phyloP scores from a whole-genome alignment of 2,888 invertebrate species.

The Antheraea yamamai region DNA sequence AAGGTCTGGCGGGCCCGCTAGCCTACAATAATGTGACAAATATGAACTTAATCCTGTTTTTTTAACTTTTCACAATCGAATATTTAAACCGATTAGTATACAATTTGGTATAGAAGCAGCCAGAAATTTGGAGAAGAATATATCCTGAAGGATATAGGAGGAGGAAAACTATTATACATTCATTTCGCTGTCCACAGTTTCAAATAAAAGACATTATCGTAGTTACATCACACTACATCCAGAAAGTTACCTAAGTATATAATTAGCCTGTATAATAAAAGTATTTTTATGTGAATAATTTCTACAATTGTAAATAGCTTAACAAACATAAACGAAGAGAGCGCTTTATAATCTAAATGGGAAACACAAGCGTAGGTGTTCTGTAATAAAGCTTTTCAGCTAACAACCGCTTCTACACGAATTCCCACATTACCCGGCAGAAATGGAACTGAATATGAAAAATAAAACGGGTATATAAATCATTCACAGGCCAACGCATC shows the following conservation, averaged over 20 bases:
- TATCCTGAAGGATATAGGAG: too few relatives aligned
- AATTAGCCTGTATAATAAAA: not conserved
- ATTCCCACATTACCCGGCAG: constrained; percentile 31
- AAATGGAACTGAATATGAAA: constrained; percentile 36
- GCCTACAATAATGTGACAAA: too few relatives aligned
- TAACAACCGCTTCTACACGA: constrained; percentile 28
- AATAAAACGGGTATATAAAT: constrained; percentile 45
- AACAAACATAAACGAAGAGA: not conserved
- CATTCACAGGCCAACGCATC: constrained; percentile 47
- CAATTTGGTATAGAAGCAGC: too few relatives aligned
- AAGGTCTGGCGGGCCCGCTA: too few relatives aligned
- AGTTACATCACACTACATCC: too few relatives aligned
- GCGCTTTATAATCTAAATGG: constrained; percentile 6
- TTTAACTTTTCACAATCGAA: too few relatives aligned
- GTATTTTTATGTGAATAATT: not conserved
- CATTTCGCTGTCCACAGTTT: too few relatives aligned
- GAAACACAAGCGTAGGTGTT: constrained; percentile 6
- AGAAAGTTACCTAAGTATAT: not conserved
- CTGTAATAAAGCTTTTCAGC: constrained; percentile 22
- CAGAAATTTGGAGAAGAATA: too few relatives aligned
- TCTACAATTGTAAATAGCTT: not conserved
- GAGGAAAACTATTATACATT: too few relatives aligned
- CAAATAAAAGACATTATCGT: not conserved
- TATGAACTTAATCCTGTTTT: too few relatives aligned
- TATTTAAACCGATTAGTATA: too few relatives aligned